Evolutionary conservation across 2,888 invertebrate genomes (phyloP).

Genomic region (Agriopis aurantiaria): DNA sequence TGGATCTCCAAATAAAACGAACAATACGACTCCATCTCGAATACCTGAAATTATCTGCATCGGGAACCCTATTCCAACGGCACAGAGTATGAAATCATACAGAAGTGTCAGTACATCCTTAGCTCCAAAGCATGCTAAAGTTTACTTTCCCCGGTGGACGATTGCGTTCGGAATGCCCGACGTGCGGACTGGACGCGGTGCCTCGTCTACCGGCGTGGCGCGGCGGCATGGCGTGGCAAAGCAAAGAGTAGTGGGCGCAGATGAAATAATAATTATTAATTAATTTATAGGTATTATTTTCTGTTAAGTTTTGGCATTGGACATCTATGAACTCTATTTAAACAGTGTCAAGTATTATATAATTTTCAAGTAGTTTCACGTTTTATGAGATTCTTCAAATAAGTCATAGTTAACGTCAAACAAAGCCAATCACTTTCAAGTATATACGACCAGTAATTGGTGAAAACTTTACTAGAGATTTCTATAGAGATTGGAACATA

Average conservation of each 20-base stretch:
- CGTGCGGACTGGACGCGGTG: slow-evolving; percentile 73
- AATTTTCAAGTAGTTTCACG: no score
- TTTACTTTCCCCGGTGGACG: slow-evolving; percentile 81
- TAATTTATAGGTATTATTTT: background rate
- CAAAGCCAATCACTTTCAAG: no score
- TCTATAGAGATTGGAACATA: no score
- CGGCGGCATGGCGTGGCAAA: background rate
- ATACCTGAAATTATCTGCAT: slow-evolving; percentile 3
- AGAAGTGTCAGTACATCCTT: slow-evolving; percentile 38
- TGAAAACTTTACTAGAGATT: no score
- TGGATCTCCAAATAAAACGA: no score
- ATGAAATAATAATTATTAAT: slow-evolving; percentile 15
- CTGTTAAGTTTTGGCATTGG: no score
- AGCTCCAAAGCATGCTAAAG: slow-evolving; percentile 61
- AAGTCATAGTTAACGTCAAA: no score
- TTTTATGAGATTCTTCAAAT: no score
- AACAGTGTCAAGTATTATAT: no score
- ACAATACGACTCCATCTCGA: no score
- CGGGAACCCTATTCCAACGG: slow-evolving; percentile 15
- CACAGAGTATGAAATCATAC: slow-evolving; percentile 13
- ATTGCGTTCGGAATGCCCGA: slow-evolving; percentile 79
- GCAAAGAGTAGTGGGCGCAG: slow-evolving; percentile 35
- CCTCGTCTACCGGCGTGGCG: slow-evolving; percentile 57
- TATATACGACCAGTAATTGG: no score
- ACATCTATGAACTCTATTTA: no score